Evolutionary conservation across 2,888 invertebrate species (phyloP), one percentile per base, ranked within the genome.

Genomic region (Ephialtes manifestator): DNA sequence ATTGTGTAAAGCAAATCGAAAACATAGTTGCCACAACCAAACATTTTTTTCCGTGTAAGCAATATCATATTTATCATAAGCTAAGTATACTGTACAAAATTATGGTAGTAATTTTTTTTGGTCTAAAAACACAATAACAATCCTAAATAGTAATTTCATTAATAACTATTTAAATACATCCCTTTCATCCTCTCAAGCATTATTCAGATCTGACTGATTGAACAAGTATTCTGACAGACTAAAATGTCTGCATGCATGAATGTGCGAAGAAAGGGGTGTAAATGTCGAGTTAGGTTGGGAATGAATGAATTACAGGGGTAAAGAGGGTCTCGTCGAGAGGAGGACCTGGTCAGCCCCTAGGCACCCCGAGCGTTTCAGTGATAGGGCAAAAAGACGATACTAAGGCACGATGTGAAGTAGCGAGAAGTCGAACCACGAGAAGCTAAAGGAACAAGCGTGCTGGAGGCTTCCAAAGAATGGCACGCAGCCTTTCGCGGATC

Each of bases 401-500:
- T 2, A 39, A 48, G 18, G 74, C 65, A 77, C 82, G 82, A 80
- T 10, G 65, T 55, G 74, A 74, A 58, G 55, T n/a, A 70, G 77
- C 35, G 68, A 60, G 55, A 72, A 72, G 51, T 53, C 13, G 60
- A 46, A 70, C 55, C n/a, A 63, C 51, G 35, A 55, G 35, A 13
- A 43, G 53, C 70, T 51, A 35, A 77, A 77, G 53, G 31, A 48
- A 60, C 76, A 51, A 24, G 46, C 43, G 80, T 70, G 74, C 78
- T 70, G 43, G 28, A 53, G 79, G 70, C 77, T 68, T 53, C 71
- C 81, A 51, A 81, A 81, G 84, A 84, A 84, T 84, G 84, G 81
- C 80, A 77, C 81, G 81, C 84, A 77, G 75, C 76, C 77, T 77
- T 68, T 77, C 72, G 68, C 65, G 77, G 72, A 81, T 80, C 76